A percentile compares a stretch with the other conserved stretches of the same genome.
Conservation (phyloP, 2,797 vertebrate species). For the Botia almorhae region DNA sequence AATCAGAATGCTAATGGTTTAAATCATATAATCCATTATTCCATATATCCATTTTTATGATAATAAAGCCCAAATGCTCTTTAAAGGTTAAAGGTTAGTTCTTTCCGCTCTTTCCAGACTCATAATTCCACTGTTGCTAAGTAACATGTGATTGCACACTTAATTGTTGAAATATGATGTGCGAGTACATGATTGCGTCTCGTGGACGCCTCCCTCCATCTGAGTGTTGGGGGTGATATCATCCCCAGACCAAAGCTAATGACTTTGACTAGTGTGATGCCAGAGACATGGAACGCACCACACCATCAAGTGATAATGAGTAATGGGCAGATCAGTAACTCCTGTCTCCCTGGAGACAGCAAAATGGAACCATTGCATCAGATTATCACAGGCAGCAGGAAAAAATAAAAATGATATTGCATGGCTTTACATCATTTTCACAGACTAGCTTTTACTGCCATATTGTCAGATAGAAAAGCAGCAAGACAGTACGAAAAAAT, state of each 20-base stretch:
- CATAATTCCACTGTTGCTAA: conserved; percentile 38
- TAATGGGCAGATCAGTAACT: conserved; percentile 31
- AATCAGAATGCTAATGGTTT: background rate
- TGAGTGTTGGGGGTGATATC: background rate
- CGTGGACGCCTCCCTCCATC: background rate
- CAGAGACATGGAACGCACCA: conserved; percentile 43
- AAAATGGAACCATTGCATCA: conserved; percentile 62
- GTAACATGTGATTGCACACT: conserved; percentile 33
- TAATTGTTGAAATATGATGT: background rate
- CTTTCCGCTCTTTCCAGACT: conserved; percentile 1
- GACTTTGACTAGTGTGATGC: conserved; percentile 32
- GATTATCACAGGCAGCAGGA: conserved; percentile 27
- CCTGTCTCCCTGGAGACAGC: conserved; percentile 49
- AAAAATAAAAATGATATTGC: conserved; percentile 54
- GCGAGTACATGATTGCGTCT: background rate
- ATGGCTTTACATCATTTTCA: conserved; percentile 65
- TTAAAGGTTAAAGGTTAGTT: background rate
- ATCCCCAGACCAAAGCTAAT: conserved; percentile 32
- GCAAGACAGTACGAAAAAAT: background rate
- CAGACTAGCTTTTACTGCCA: conserved; percentile 31
- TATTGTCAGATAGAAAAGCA: conserved; percentile 8
- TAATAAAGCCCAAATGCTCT: background rate
- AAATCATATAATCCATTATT: too few species aligned
- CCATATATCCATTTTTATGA: too few species aligned
- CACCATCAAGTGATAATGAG: conserved; percentile 44